Evolutionary conservation across 2,113 vertebrate genomes (phyloP), one percentile per base, ranked within the genome.

Genomic region (Oreochromis niloticus): DNA sequence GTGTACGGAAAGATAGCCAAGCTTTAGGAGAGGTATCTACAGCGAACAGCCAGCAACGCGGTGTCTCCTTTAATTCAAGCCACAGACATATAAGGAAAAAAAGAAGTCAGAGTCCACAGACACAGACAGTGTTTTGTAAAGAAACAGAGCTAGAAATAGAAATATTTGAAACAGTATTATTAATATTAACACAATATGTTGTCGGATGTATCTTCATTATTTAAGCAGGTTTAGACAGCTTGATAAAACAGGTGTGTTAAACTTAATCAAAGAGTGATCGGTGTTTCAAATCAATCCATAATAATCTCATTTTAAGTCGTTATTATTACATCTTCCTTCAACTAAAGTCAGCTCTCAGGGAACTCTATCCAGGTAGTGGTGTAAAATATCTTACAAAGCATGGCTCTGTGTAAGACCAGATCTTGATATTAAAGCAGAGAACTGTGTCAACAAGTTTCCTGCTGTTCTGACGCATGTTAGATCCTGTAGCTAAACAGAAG

Each of bases 21-120:
- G 91, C 87, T 88, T 92, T 93, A 91, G 87, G 59, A 91, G 85
- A 89, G 57, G 83, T 89, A 89, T 88, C 87, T 84, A 41, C 82
- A 52, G 66, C 6, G 27, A 66, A 84, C 88, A 94, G 89, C 85
- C 88, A 86, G 86, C 63, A 63, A 86, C 68, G 88, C 78, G 5
- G 48, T 9, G 54, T 52, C 73, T 87, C 52, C 80, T 91, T 88
- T 92, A 90, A 90, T 93, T 93, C 83, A n/a, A 82, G 39, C 71
- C 61, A 43, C 81, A 87, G 87, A 90, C 85, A 71, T 90, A 50
- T 39, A 43, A 71, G 56, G 39, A 41, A 61, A 68, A 27, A 66
- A 87, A 54, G 57, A 81, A 61, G 24, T 17, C 19, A 39, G 75
- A 81, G 85, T 87, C 48, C 56, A n/a, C 13, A 81, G 63, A 81